Evolutionary conservation across 2,113 vertebrate species (phyloP).

Genomic region (Orthochromis indermauri): DNA sequence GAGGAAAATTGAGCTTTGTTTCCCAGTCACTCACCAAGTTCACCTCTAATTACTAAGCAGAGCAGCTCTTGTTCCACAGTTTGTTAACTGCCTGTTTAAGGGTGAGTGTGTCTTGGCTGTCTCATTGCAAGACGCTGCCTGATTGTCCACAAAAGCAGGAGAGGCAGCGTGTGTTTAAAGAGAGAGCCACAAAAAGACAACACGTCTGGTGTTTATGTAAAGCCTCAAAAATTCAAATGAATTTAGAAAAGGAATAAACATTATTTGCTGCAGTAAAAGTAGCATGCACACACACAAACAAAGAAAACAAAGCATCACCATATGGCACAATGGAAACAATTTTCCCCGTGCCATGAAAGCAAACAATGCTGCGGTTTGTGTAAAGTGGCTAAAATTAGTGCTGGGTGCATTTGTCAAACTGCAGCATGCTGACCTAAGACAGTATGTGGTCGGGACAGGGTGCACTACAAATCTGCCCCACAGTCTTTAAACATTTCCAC

Average conservation of each 20-base stretch:
- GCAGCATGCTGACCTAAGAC: conserved; percentile 24
- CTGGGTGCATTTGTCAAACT: conserved; percentile 40
- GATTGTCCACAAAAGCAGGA: not conserved
- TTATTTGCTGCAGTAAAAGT: not conserved
- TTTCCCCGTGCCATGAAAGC: conserved; percentile 8
- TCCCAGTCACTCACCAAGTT: conserved; percentile 15
- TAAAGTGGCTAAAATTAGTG: conserved; percentile 57
- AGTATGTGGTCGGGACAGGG: conserved; percentile 16
- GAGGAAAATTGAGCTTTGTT: conserved; percentile 32
- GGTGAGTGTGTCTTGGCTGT: not conserved
- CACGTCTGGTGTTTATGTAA: not conserved
- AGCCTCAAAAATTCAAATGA: not conserved
- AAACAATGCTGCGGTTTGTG: conserved; percentile 46
- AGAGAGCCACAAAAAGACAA: not conserved
- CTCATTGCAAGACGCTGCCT: not conserved
- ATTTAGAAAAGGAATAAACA: conserved; percentile 3
- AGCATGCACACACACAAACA: not conserved
- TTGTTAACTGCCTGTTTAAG: conserved; percentile 10
- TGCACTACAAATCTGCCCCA: conserved; percentile 23
- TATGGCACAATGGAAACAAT: conserved; percentile 10
- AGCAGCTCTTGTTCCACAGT: not conserved
- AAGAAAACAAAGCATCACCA: not conserved
- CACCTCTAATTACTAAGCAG: conserved; percentile 34
- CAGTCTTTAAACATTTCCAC: conserved; percentile 37
- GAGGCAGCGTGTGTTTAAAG: not conserved